These are phyloP conservation scores for Eospalax fontanierii DNA, from an alignment of 2,797 vertebrate genomes.

Conservation along the genomic window DNA sequence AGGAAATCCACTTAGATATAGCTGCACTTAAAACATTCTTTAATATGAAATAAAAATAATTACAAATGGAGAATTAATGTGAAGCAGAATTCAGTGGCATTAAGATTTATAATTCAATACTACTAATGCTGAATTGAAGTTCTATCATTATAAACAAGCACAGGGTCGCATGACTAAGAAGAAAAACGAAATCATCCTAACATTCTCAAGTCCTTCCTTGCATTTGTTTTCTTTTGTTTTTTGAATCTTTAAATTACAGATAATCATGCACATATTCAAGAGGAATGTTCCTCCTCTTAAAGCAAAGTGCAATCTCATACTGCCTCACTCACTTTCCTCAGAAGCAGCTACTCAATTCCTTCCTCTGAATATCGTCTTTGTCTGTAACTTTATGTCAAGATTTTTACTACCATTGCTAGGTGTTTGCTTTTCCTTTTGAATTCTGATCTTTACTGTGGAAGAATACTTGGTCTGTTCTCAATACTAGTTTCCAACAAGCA, in stretches of 20 bases:
- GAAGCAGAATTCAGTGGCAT: neutral
- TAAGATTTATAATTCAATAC: neutral
- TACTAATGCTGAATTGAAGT: neutral
- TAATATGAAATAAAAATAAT: neutral
- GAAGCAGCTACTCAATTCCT: neutral
- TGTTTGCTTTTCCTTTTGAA: neutral
- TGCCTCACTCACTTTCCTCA: neutral
- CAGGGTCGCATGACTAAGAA: neutral
- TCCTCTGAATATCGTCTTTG: neutral
- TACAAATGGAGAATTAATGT: conserved; percentile 34
- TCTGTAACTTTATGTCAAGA: neutral
- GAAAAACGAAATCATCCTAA: neutral
- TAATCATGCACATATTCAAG: neutral
- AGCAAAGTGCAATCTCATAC: neutral
- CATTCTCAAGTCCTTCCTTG: neutral
- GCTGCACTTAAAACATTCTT: neutral
- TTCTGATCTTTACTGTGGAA: neutral
- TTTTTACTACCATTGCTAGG: neutral
- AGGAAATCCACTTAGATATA: neutral
- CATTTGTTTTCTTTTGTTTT: neutral
- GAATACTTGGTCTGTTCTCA: neutral
- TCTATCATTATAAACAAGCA: neutral
- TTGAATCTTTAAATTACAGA: neutral
- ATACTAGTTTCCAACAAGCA: neutral
- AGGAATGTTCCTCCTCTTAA: neutral